Evolutionary conservation across 2,888 invertebrate genomes (phyloP).

Genomic region (Operophtera brumata): DNA sequence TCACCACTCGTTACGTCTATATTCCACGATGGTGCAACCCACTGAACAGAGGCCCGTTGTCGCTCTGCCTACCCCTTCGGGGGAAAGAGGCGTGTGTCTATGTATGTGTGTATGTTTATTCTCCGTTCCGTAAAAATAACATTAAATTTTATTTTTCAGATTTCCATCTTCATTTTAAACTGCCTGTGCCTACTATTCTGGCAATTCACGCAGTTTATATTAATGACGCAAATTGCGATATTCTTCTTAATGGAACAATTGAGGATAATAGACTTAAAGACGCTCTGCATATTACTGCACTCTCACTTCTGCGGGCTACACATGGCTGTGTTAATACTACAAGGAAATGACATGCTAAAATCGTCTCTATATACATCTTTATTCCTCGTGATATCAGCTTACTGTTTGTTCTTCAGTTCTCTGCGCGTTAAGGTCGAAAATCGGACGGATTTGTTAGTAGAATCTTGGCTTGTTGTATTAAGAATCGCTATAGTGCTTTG

Average conservation of each 20-base stretch:
- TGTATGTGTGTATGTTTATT: slow-evolving; percentile 1
- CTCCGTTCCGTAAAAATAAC: too few species aligned
- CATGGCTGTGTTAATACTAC: slow-evolving; percentile 60
- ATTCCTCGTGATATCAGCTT: slow-evolving; percentile 60
- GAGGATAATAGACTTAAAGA: slow-evolving; percentile 69
- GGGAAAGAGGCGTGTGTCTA: too few species aligned
- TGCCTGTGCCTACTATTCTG: slow-evolving; percentile 82
- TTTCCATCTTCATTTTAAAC: slow-evolving; percentile 62
- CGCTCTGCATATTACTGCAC: slow-evolving; percentile 60
- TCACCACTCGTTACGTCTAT: too few species aligned
- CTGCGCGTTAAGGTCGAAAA: slow-evolving; percentile 56
- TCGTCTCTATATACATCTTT: slow-evolving; percentile 74
- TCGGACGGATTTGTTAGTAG: slow-evolving; percentile 52
- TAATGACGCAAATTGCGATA: slow-evolving; percentile 87
- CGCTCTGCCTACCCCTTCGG: too few species aligned
- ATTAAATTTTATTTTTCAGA: slow-evolving; percentile 52
- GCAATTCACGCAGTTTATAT: slow-evolving; percentile 92
- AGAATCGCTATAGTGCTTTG: slow-evolving; percentile 45
- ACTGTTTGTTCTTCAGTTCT: slow-evolving; percentile 61
- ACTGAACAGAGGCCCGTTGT: too few species aligned
- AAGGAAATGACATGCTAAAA: slow-evolving; percentile 73
- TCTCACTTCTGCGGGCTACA: slow-evolving; percentile 70
- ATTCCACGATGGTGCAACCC: too few species aligned
- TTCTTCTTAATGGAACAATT: slow-evolving; percentile 86
- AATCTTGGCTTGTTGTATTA: slow-evolving; percentile 51